Base-by-base conservation (phyloP, 1,140 invertebrate species). In the Nilaparvata lugens region DNA sequence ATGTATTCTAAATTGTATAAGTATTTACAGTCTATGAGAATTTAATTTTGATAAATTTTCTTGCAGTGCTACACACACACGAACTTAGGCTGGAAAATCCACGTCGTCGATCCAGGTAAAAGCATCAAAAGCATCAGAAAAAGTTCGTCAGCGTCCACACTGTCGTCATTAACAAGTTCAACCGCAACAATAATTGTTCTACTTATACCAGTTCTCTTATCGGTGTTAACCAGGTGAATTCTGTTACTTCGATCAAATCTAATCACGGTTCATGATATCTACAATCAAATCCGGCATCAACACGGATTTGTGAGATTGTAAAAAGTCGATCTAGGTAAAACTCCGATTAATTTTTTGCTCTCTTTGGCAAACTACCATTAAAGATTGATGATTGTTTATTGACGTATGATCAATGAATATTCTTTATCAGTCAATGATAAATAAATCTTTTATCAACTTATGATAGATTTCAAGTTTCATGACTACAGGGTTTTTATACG, bases 11-110 rank as follows among this genome's bases (percentile, higher is more conserved):
- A 52, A 18, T 6, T 52, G 16, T 18, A 52, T 18, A 21, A 52
- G 48, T 52, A 7, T 18, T 6, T 52, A 21, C 42, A 62, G 5
- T n/a, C n/a, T n/a, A n/a, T n/a, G n/a, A n/a, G n/a, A n/a, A n/a
- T n/a, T n/a, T n/a, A n/a, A n/a, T n/a, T n/a, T n/a, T n/a, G n/a
- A n/a, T n/a, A n/a, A n/a, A n/a, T n/a, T n/a, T 28, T 35, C 7
- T 35, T 60, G 42, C 76, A 97, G 92, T 95, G 93, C 75, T 96
- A 91, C 73, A 86, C 84, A 5, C 91, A 95, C 74, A 89, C 85
- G 58, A 89, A 93, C 72, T 80, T 97, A 48, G 94, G 94, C 7
- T 95, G 91, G 89, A 95, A 93, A 72, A 95, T 97, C 62, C 81
- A 91, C 69, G 89, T 97, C 0, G 83, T 93, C 0, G 83, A 95